These are phyloP conservation scores for Podarcis muralis DNA, from an alignment of 2,113 vertebrate species.

Conservation along the genomic window DNA sequence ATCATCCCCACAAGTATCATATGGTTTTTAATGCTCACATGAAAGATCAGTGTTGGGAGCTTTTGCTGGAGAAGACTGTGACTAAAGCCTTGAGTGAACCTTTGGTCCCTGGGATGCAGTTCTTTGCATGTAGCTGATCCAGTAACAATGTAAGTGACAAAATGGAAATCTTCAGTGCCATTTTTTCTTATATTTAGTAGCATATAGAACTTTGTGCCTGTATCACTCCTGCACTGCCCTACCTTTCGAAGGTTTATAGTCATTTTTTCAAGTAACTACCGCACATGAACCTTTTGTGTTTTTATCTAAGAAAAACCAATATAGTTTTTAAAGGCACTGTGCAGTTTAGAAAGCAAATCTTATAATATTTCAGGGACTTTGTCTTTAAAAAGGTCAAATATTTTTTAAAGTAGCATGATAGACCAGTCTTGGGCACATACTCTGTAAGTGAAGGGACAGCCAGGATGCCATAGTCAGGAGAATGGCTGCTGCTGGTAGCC, in stretches of 20 bases:
- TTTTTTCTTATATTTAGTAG: slow-evolving; percentile 4
- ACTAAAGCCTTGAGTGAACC: neutral
- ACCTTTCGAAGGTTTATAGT: neutral
- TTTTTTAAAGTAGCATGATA: neutral
- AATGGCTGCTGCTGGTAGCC: neutral
- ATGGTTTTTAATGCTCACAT: neutral
- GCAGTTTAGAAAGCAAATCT: slow-evolving; percentile 11
- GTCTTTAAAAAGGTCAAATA: neutral
- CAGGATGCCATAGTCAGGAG: neutral
- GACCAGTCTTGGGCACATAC: neutral
- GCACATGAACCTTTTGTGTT: slow-evolving; percentile 13
- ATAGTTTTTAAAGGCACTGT: neutral
- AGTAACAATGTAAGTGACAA: neutral
- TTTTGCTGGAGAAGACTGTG: neutral
- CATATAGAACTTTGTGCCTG: slow-evolving; percentile 24
- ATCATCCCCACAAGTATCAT: neutral
- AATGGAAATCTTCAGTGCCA: neutral
- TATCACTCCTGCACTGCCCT: slow-evolving; percentile 15
- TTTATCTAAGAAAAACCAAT: slow-evolving; percentile 4
- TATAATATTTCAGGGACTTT: neutral
- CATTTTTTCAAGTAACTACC: slow-evolving; percentile 27
- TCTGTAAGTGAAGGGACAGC: neutral
- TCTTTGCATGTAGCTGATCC: slow-evolving; percentile 11
- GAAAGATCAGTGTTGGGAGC: neutral
- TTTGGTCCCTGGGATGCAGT: neutral